phyloP scores from a whole-genome alignment of 1,140 invertebrate species.

The Eriocheir sinensis region DNA sequence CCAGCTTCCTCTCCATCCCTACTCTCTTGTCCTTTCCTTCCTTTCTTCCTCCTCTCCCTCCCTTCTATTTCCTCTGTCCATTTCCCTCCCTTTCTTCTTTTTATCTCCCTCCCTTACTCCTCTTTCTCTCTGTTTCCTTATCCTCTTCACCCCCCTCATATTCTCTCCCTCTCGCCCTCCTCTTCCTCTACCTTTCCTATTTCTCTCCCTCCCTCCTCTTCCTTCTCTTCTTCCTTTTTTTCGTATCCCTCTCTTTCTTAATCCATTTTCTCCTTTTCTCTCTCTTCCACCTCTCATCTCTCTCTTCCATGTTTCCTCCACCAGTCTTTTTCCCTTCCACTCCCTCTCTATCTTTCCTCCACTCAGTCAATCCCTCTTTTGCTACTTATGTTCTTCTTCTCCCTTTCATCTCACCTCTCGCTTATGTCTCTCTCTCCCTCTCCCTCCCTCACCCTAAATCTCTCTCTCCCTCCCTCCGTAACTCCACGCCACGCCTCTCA shows the following conservation, averaged over 20 bases:
- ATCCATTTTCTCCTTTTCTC: background rate
- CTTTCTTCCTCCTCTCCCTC: constrained; percentile 10
- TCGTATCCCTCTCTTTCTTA: background rate
- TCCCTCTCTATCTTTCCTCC: background rate
- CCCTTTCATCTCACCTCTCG: too few relatives aligned
- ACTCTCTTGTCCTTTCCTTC: background rate
- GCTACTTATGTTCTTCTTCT: too few relatives aligned
- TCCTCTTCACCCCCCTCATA: background rate
- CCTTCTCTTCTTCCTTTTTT: too few relatives aligned
- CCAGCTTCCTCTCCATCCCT: background rate
- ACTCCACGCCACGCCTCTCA: too few relatives aligned
- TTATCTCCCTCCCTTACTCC: too few relatives aligned
- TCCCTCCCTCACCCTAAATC: background rate
- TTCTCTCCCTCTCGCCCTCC: background rate
- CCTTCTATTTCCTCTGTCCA: too few relatives aligned
- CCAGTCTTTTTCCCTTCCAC: background rate
- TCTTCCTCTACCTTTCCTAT: background rate
- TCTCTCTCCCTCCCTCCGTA: background rate
- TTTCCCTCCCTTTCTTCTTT: too few relatives aligned
- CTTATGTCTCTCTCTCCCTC: background rate
- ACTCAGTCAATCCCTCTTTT: too few relatives aligned
- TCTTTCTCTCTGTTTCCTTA: too few relatives aligned
- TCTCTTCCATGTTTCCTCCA: background rate
- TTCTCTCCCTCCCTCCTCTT: too few relatives aligned
- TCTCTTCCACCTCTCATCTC: background rate